Base-by-base conservation (phyloP, 2,113 vertebrate species). In the Leptosomus discolor region DNA sequence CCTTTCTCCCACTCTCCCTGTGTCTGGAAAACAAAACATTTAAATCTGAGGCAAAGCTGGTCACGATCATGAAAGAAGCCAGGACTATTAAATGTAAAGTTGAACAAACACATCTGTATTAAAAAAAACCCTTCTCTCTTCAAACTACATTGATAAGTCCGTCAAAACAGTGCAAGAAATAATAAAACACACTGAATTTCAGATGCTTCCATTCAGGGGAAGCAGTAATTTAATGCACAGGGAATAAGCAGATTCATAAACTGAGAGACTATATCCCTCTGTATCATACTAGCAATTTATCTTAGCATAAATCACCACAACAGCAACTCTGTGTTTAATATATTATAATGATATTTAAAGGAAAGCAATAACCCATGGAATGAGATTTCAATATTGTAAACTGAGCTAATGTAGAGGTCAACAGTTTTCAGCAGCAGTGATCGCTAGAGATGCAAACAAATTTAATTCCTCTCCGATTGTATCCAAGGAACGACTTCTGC, bases 101-200 rank as follows among this genome's bases (percentile, higher is more conserved):
- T 95, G 79, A 94, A 74, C 88, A 95, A 88, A 92, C 78, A 81
- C 63, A 65, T 88, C 54, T 94, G 83, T 63, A 67, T 90, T 83
- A 86, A 96, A 90, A 63, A 68, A 73, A 88, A 73, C 94, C 37
- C n/a, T 56, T 83, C 27, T 45, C 20, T 65, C 79, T 76, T 46
- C 45, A 21, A 95, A 86, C 18, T 51, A 26, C 68, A n/a, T 39
- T 24, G 90, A 8, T 86, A 88, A 70, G 60, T 51, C 79, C 77
- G 51, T 93, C 64, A 73, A 81, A 92, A 81, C 36, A 39, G 56
- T 75, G 68, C 34, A 78, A 91, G 50, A 93, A 86, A 80, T 48
- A 93, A 86, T 22, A 88, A 86, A 85, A 21, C 32, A 74, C 20
- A 56, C 23, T 46, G 67, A 34, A 64, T 81, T 95, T 94, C 46